Percentiles rank a stretch among this genome's conserved stretches.
phyloP scores from a whole-genome alignment of 2,113 vertebrate genomes.

The Haliaeetus leucogaster region DNA sequence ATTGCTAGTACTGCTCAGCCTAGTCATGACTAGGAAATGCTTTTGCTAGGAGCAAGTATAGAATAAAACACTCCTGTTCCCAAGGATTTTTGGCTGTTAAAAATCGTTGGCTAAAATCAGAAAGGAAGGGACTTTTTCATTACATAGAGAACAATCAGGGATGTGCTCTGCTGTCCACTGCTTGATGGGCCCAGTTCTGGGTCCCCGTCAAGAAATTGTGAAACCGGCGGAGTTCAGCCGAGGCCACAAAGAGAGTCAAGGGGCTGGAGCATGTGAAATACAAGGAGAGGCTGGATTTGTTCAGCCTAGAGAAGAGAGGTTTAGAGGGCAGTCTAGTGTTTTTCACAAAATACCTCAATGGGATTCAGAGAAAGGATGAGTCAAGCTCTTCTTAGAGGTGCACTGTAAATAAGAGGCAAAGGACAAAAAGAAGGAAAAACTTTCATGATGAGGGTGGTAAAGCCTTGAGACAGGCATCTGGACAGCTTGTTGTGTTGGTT shows the following conservation, averaged over 20 bases:
- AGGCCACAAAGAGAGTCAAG: no score
- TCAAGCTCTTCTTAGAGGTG: neutral
- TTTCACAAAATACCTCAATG: neutral
- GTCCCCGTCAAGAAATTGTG: neutral
- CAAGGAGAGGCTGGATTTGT: neutral
- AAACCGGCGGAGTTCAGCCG: accelerated
- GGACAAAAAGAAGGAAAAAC: neutral
- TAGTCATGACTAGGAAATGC: neutral
- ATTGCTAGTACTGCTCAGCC: neutral
- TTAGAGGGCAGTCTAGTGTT: neutral
- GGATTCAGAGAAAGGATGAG: neutral
- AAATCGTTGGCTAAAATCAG: neutral
- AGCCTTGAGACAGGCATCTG: neutral
- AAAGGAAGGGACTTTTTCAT: neutral
- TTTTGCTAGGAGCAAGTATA: neutral
- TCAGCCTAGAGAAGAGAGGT: neutral
- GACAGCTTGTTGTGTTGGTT: neutral
- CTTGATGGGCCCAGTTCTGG: neutral
- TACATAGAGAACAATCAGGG: neutral
- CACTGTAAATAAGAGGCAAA: neutral
- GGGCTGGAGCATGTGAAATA: neutral
- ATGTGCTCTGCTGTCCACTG: neutral
- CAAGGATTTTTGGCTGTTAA: neutral
- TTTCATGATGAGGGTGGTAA: neutral
- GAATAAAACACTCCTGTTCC: neutral